These are phyloP conservation scores for Limanda limanda DNA, from an alignment of 2,113 vertebrate species.

Conservation along the genomic window DNA sequence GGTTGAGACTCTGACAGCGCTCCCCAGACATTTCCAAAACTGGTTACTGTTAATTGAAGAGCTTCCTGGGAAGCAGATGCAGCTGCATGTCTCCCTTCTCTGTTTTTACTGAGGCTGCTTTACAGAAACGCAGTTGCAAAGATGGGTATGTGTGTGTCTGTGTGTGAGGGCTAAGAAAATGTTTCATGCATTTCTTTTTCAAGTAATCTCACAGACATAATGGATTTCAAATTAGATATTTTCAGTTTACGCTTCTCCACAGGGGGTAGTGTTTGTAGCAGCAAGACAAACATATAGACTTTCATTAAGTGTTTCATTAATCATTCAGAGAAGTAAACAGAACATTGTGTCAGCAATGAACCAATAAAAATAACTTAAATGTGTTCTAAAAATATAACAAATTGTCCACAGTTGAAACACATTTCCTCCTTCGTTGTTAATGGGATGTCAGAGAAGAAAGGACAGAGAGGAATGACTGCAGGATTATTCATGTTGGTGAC, in stretches of 20 bases:
- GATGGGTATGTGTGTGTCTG: background rate
- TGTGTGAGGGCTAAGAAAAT: background rate
- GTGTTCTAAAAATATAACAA: background rate
- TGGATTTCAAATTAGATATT: conserved; percentile 23
- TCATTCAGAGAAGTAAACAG: conserved; percentile 25
- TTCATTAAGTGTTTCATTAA: conserved; percentile 32
- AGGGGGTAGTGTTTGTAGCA: conserved; percentile 2
- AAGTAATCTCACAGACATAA: background rate
- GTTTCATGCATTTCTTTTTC: conserved; percentile 2
- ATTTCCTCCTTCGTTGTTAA: background rate
- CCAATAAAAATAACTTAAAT: background rate
- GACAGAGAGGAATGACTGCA: background rate
- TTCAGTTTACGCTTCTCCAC: conserved; percentile 7
- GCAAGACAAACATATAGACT: background rate
- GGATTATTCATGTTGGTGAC: conserved; percentile 36
- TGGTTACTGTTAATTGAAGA: conserved; percentile 51
- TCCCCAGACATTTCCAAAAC: background rate
- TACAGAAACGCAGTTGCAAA: background rate
- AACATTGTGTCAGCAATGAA: background rate
- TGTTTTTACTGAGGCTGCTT: conserved; percentile 31
- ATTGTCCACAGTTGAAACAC: background rate
- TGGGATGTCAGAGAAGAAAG: conserved; percentile 2
- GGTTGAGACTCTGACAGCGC: no score
- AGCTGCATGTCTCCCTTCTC: conserved; percentile 17
- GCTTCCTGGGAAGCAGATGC: conserved; percentile 49